These are phyloP conservation scores for Micromesistius poutassou DNA, from an alignment of 2,797 vertebrate species.

Conservation along the genomic window DNA sequence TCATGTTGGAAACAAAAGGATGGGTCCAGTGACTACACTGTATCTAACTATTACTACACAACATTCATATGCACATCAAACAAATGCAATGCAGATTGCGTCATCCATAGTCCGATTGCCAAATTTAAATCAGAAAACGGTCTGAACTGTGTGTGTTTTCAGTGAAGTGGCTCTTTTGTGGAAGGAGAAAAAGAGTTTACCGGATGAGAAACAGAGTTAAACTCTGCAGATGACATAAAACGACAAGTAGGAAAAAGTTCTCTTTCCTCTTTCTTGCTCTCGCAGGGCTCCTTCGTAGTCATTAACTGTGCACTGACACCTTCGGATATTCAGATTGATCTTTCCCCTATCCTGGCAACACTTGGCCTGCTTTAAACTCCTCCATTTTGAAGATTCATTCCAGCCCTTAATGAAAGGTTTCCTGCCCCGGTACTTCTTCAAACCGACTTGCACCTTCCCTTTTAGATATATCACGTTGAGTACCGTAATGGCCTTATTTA, in stretches of 20 bases:
- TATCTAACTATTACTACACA: no score
- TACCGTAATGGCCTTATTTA: conserved; percentile 72
- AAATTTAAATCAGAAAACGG: no score
- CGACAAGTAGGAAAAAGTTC: conserved; percentile 36
- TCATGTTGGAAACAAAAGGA: no score
- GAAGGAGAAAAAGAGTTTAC: conserved; percentile 30
- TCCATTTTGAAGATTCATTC: conserved; percentile 68
- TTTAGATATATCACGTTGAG: conserved; percentile 68
- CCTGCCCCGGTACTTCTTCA: conserved; percentile 57
- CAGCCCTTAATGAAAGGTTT: conserved; percentile 68
- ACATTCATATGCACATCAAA: no score
- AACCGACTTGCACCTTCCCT: conserved; percentile 56
- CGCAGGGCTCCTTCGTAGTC: conserved; percentile 69
- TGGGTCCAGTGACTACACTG: no score
- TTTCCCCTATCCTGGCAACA: conserved; percentile 62
- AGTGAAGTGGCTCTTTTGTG: conserved; percentile 37
- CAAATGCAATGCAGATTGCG: no score
- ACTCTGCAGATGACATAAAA: conserved; percentile 23
- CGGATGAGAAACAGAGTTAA: conserved; percentile 37
- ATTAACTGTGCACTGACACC: conserved; percentile 72
- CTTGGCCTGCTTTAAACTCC: conserved; percentile 49
- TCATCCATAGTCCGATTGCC: no score
- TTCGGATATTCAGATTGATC: conserved; percentile 75
- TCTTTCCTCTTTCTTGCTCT: conserved; percentile 32
- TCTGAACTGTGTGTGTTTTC: conserved; percentile 46